These are phyloP conservation scores for Augochlora pura DNA, from an alignment of 1,140 invertebrate genomes.

Conservation along the genomic window DNA sequence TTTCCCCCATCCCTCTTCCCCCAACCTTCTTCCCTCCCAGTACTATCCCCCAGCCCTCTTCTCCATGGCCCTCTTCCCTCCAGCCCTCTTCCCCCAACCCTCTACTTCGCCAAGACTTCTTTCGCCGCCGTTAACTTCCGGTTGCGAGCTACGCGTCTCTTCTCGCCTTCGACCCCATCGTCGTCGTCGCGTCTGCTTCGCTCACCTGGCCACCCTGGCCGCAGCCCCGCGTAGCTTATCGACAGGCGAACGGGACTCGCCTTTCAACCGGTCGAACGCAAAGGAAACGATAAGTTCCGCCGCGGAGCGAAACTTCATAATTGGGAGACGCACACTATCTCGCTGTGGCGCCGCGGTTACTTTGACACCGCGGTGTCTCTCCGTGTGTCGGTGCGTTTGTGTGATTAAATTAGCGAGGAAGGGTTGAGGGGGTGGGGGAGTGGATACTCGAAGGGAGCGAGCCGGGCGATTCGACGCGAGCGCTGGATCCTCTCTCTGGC, in stretches of 20 bases:
- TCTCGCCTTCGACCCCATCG: not conserved
- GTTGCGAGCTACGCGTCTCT: not conserved
- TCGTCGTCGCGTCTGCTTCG: no score
- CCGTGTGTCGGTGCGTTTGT: not conserved
- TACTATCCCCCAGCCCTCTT: no score
- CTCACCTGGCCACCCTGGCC: no score
- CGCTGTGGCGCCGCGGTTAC: not conserved
- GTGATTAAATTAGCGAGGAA: not conserved
- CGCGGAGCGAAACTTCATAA: conserved; percentile 35
- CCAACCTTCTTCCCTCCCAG: no score
- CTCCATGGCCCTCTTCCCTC: no score
- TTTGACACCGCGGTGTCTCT: not conserved
- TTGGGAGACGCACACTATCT: conserved; percentile 30
- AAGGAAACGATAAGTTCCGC: conserved; percentile 40
- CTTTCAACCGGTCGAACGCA: conserved; percentile 22
- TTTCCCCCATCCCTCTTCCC: no score
- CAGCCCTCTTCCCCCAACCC: no score
- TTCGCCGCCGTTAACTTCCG: not conserved
- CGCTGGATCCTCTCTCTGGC: no score
- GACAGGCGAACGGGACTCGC: conserved; percentile 16
- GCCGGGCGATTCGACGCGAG: no score
- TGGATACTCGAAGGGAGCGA: no score
- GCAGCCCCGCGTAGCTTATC: conserved; percentile 5
- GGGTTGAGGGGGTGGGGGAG: not conserved
- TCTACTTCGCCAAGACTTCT: no score